These are phyloP conservation scores for Eospalax fontanierii DNA, from an alignment of 2,797 vertebrate genomes.

Conservation along the genomic window DNA sequence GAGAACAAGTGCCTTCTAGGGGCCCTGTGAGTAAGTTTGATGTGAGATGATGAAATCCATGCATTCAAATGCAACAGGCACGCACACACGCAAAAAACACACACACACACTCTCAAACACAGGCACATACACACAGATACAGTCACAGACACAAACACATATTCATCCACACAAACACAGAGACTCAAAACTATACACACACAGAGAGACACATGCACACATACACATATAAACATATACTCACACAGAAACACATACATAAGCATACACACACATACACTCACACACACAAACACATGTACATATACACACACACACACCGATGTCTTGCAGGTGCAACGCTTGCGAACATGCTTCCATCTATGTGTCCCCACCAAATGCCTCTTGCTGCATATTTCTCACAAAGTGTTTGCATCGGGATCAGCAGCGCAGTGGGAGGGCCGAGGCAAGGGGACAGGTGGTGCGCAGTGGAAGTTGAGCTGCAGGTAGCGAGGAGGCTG, in stretches of 20 bases:
- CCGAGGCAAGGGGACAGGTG: neutral
- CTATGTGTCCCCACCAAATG: neutral
- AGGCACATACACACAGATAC: neutral
- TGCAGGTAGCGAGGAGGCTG: neutral
- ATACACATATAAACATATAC: neutral
- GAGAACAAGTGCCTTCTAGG: neutral
- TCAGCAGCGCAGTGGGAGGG: neutral
- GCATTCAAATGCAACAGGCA: fast-evolving
- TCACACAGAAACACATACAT: neutral
- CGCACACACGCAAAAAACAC: neutral
- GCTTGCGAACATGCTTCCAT: neutral
- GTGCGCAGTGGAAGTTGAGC: neutral
- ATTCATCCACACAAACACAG: neutral
- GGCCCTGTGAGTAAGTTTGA: neutral
- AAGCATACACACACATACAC: neutral
- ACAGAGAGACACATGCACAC: neutral
- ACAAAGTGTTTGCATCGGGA: neutral
- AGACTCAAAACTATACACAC: too few relatives aligned
- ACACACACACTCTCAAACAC: neutral
- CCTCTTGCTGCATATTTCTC: neutral
- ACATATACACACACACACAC: neutral
- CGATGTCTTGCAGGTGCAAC: neutral
- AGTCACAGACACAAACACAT: neutral
- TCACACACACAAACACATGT: neutral
- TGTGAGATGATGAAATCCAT: fast-evolving